Conservation (phyloP, 2,113 vertebrate genomes). For the human region GRCh38 chr11:46615501-46616000, state of each 20-base stretch:
- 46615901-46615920: slow-evolving; percentile 94
- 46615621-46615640: slow-evolving; percentile 89
- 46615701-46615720: slow-evolving; percentile 94
- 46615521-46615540: not conserved
- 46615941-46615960: slow-evolving; percentile 98
- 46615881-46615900: slow-evolving; percentile 94
- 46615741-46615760: slow-evolving; percentile 95
- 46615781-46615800: slow-evolving; percentile 93
- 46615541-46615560: not conserved
- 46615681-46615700: slow-evolving; percentile 93
- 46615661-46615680: slow-evolving; percentile 93
- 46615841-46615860: slow-evolving; percentile 87
- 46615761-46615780: slow-evolving; percentile 96
- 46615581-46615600: slow-evolving; percentile 85
- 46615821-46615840: slow-evolving; percentile 92
- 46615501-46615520: not conserved
- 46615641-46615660: slow-evolving; percentile 92
- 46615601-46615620: slow-evolving; percentile 86
- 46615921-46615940: slow-evolving; percentile 98
- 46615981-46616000: slow-evolving; percentile 97
- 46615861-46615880: slow-evolving; percentile 87
- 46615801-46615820: slow-evolving; percentile 94
- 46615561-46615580: slow-evolving; percentile 96
- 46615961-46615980: slow-evolving; percentile 96
- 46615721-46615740: slow-evolving; percentile 96